phyloP scores from a whole-genome alignment of 2,797 vertebrate genomes.

The Falco concolor region DNA sequence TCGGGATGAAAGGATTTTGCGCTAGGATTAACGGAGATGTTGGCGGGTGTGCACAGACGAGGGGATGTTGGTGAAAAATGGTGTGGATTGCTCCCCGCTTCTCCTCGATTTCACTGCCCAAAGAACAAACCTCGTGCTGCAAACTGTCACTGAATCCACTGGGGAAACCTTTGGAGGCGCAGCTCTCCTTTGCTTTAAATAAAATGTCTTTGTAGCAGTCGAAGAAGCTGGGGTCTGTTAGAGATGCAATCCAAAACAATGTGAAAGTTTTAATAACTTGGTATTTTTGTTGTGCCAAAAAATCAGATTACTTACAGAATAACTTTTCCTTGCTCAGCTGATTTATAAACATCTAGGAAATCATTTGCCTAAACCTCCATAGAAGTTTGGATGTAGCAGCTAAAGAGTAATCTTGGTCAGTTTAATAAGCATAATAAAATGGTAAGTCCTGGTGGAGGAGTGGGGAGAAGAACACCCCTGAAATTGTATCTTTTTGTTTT shows the following conservation, averaged over 20 bases:
- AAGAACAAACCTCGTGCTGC: accelerated
- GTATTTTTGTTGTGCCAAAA: not conserved
- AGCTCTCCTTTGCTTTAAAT: not conserved
- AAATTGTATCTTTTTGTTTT: not conserved
- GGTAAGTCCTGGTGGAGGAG: not conserved
- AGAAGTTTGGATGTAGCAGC: not conserved
- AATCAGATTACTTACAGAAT: not conserved
- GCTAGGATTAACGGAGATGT: not conserved
- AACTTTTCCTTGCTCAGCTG: not conserved
- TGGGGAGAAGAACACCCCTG: not conserved
- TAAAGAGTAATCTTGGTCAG: not conserved
- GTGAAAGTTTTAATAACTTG: not conserved
- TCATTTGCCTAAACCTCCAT: not conserved
- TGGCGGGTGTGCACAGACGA: not conserved
- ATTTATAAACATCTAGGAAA: not conserved
- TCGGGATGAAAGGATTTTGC: not conserved
- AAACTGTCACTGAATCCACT: accelerated
- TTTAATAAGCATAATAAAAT: not conserved
- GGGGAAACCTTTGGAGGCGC: not conserved
- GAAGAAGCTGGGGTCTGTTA: not conserved
- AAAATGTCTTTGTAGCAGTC: not conserved
- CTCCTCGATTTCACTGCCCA: not conserved
- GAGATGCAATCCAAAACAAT: not conserved
- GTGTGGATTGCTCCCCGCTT: not conserved
- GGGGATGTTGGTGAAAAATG: not conserved